Conservation (phyloP, 2,113 vertebrate species). For the Syngnathus scovelli region DNA sequence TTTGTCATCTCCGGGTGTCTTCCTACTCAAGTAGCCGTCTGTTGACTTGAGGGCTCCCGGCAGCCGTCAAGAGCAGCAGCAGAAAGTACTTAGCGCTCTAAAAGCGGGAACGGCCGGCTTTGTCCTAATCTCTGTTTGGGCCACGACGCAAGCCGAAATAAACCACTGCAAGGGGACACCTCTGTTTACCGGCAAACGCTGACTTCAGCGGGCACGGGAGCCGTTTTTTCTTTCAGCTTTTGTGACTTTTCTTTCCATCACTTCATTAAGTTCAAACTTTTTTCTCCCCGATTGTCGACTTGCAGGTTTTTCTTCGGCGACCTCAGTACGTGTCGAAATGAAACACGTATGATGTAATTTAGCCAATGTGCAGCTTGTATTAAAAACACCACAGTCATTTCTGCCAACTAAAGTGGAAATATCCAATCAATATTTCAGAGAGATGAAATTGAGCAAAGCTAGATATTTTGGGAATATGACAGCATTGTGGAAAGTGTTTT, state of each 20-base stretch:
- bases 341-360: too few species aligned
- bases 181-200: conserved; percentile 44
- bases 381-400: too few species aligned
- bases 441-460: too few species aligned
- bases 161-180: conserved; percentile 57
- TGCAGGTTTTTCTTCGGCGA: too few species aligned
- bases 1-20: neutral
- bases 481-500: neutral
- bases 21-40: conserved; percentile 26
- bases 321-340: too few species aligned
- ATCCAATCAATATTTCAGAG: too few species aligned
- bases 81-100: conserved; percentile 64
- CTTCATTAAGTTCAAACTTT: too few species aligned
- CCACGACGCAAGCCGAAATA: conserved; percentile 52
- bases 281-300: too few species aligned
- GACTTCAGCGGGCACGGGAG: too few species aligned
- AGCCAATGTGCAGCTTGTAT: too few species aligned
- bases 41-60: conserved; percentile 16
- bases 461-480: neutral
- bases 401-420: too few species aligned
- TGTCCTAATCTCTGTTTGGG: conserved; percentile 59
- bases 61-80: conserved; percentile 37
- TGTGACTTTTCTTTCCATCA: too few species aligned
- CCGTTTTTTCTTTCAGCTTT: neutral
- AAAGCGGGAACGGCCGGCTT: conserved; percentile 50